These are phyloP conservation scores for Poeciliopsis gracilis DNA, from an alignment of 2,797 vertebrate genomes.

Conservation along the genomic window DNA sequence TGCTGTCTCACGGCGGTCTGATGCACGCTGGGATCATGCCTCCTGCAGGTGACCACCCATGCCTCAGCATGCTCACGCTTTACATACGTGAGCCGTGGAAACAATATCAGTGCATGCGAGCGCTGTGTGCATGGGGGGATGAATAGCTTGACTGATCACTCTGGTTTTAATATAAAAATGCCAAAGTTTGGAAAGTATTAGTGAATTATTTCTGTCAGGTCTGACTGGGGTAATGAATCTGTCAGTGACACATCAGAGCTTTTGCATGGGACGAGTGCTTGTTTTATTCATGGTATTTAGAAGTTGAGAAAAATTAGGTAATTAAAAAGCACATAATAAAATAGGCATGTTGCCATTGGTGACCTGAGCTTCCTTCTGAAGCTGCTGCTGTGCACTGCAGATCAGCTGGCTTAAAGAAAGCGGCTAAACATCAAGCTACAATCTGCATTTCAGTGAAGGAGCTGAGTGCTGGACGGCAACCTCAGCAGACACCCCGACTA, in stretches of 20 bases:
- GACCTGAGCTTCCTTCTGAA: neutral
- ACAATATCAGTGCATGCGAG: constrained; percentile 10
- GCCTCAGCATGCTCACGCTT: constrained; percentile 31
- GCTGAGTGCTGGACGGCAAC: neutral
- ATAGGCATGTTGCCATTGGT: neutral
- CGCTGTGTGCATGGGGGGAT: neutral
- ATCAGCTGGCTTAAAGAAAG: neutral
- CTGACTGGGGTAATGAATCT: constrained; percentile 4
- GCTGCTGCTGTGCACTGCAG: neutral
- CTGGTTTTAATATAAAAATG: neutral
- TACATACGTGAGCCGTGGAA: constrained; percentile 1
- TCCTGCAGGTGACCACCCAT: constrained; percentile 90
- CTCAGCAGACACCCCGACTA: neutral
- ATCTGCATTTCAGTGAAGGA: neutral
- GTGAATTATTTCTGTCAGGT: constrained; percentile 1
- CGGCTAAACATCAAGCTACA: neutral
- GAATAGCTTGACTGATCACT: neutral
- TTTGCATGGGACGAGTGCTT: neutral
- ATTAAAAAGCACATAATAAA: neutral
- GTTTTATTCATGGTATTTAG: neutral
- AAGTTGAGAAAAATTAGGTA: neutral
- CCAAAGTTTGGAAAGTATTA: neutral
- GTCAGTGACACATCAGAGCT: neutral
- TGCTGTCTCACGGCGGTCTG: constrained; percentile 94
- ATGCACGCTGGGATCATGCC: constrained; percentile 98